A percentile compares a stretch with the other conserved stretches of the same genome.
These are phyloP conservation scores for Odontamblyopus rebecca DNA, from an alignment of 2,797 vertebrate genomes.

Conservation along the genomic window DNA sequence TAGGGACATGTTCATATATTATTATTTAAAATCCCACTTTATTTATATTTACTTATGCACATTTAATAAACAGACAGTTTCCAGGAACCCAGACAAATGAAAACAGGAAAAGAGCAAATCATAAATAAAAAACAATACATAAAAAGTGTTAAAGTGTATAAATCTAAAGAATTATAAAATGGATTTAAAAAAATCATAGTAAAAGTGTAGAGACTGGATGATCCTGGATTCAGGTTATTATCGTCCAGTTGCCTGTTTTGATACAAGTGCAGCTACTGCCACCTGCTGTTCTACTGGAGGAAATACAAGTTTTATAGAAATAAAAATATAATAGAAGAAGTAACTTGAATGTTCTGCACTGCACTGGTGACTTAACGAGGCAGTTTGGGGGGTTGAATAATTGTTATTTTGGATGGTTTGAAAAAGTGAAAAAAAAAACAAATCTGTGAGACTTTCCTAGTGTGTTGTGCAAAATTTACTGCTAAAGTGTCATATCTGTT, in stretches of 20 bases:
- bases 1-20: neutral
- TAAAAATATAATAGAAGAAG: neutral
- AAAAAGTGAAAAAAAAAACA: too few species aligned
- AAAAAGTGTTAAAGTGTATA: too few species aligned
- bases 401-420: too few species aligned
- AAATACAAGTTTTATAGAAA: conserved; percentile 12
- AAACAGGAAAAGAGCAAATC: too few species aligned
- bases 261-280: conserved; percentile 32
- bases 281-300: conserved; percentile 24
- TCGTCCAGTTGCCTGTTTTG: neutral
- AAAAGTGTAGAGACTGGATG: neutral
- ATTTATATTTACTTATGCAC: too few species aligned
- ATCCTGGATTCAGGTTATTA: neutral
- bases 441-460: too few species aligned
- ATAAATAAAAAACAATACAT: too few species aligned
- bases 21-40: neutral
- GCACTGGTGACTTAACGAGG: neutral
- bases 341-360: neutral
- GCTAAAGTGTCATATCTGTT: conserved; percentile 22
- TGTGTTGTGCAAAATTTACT: neutral
- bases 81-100: too few species aligned
- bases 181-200: neutral
- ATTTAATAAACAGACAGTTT: too few species aligned
- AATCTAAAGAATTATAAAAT: too few species aligned
- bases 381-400: too few species aligned